Evolutionary conservation across 1,140 invertebrate genomes (phyloP), one percentile per base, ranked within the genome.

Genomic region (Hypsibius dujardini): DNA sequence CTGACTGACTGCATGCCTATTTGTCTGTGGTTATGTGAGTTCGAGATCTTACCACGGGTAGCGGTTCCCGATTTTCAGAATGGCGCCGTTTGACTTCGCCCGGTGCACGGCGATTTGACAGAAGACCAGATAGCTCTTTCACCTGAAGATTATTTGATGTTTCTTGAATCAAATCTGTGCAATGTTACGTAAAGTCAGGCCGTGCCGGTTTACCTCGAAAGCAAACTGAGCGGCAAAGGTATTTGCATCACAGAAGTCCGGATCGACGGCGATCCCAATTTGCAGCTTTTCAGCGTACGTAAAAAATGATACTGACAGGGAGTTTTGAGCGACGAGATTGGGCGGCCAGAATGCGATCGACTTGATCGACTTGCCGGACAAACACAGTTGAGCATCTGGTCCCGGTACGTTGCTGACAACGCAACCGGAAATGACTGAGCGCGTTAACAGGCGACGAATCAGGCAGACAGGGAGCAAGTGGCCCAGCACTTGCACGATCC

Each of bases 401-500:
- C 62, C 62, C 7, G 62, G 62, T 15, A 67, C 3, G 45, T 67
- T 67, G 42, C 12, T 7, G 7, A 67, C 42, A 7, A 42, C 45
- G 45, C 62, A 67, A 42, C 62, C 12, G 42, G 62, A 67, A 45
- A 67, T 67, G 12, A 67, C 42, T 3, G 62, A 67, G 3, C 62
- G 62, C 42, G 12, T 45, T 7, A 67, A 12, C 12, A 67, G 62
- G 3, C 62, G 7, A 7, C 12, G 12, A 7, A 67, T 7, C 7
- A 67, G 3, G 3, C 12, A 7, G 45, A 67, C 42, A 7, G 62
- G 62, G 3, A 67, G 3, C 3, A 67, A 15, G 42, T 67, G 62
- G 62, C 62, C 62, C 7, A 67, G 42, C 7, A 67, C 45, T 45
- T 67, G 62, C 3, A 67, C 45, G 62, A 67, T 67, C 62, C 62